Conservation (phyloP, 2,113 vertebrate species). For the Phodopus roborovskii region DNA sequence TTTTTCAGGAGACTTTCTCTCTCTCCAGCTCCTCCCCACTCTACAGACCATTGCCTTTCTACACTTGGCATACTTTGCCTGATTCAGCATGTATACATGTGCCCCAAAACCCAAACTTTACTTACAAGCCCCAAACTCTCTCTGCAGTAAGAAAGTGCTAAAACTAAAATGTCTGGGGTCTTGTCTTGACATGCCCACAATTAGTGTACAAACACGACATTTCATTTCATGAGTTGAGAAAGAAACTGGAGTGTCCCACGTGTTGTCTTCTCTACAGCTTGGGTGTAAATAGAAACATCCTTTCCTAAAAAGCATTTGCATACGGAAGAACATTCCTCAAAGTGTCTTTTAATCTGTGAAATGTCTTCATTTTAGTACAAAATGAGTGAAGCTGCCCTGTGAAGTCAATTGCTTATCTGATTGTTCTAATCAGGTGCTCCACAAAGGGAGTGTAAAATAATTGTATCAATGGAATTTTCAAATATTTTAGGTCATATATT, state of each 20-base stretch:
- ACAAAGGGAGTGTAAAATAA: background rate
- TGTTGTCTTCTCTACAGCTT: constrained; percentile 28
- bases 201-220: background rate
- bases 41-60: constrained; percentile 42
- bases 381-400: background rate
- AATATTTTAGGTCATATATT: constrained; percentile 35
- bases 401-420: background rate
- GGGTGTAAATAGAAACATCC: constrained; percentile 36
- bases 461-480: background rate
- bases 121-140: background rate
- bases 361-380: background rate
- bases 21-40: background rate
- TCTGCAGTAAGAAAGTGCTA: background rate
- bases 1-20: constrained; percentile 60
- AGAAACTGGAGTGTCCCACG: constrained; percentile 7
- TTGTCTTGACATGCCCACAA: background rate
- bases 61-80: background rate
- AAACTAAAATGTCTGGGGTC: constrained; percentile 18
- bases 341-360: background rate
- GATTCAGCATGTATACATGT: background rate
- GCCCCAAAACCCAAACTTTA: background rate
- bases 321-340: background rate
- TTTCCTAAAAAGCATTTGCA: constrained; percentile 56
- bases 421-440: constrained; percentile 1
- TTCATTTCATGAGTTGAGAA: constrained; percentile 30